Percentiles rank a stretch among this genome's conserved stretches.
phyloP scores from a whole-genome alignment of 2,113 vertebrate species.

The Nerophis ophidion region DNA sequence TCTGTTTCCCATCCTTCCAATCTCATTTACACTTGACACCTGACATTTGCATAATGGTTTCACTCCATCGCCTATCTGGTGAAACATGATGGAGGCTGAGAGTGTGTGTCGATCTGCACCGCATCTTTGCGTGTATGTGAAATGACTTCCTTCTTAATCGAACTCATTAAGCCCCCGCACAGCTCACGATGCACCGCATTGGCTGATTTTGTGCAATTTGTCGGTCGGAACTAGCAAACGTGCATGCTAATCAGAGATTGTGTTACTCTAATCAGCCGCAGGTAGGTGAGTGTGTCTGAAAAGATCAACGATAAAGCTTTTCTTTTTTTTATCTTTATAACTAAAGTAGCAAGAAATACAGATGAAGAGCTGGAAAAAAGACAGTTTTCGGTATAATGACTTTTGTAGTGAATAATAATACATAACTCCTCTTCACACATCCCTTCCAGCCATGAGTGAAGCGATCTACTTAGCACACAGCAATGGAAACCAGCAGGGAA shows the following conservation, averaged over 20 bases:
- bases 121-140: slow-evolving; percentile 4
- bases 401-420: slow-evolving; percentile 8
- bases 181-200: slow-evolving; percentile 38
- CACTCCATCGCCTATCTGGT: slow-evolving; percentile 49
- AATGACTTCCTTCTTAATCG: slow-evolving; percentile 62
- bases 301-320: slow-evolving; percentile 22
- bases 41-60: slow-evolving; percentile 68
- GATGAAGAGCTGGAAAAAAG: neutral
- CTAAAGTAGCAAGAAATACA: slow-evolving; percentile 1
- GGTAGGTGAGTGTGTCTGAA: slow-evolving; percentile 40
- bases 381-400: no score
- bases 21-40: slow-evolving; percentile 72
- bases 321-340: slow-evolving; percentile 17
- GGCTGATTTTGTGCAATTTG: slow-evolving; percentile 64
- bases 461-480: slow-evolving; percentile 71
- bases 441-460: slow-evolving; percentile 53
- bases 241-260: slow-evolving; percentile 55
- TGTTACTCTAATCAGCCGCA: slow-evolving; percentile 55
- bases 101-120: neutral
- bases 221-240: slow-evolving; percentile 44
- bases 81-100: slow-evolving; percentile 21
- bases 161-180: slow-evolving; percentile 60
- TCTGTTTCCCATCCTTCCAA: slow-evolving; percentile 61
- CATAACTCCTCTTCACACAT: no score
- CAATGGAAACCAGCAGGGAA: slow-evolving; percentile 72